phyloP scores from a whole-genome alignment of 2,113 vertebrate genomes.

The Cricetomys ansorgei region DNA sequence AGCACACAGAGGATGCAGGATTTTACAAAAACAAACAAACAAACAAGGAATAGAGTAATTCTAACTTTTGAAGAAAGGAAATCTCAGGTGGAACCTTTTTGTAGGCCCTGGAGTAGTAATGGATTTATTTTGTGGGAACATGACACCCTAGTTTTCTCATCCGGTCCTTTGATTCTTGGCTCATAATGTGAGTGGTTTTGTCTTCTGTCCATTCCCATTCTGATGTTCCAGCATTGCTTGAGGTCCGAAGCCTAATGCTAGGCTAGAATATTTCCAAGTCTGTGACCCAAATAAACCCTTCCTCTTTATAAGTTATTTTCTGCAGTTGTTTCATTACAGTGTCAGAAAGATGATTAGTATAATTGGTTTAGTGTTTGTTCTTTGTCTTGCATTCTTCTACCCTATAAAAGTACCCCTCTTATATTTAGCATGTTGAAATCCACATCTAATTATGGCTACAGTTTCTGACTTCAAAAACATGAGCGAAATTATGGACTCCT shows the following conservation, averaged over 20 bases:
- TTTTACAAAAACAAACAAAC: no score
- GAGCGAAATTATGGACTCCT: conserved; percentile 63
- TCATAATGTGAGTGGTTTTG: neutral
- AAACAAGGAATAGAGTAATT: no score
- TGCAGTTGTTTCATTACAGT: neutral
- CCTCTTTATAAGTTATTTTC: neutral
- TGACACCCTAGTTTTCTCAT: neutral
- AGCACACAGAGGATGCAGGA: neutral
- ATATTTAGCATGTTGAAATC: conserved; percentile 62
- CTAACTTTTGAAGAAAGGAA: neutral
- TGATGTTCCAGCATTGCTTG: neutral
- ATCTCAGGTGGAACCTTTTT: no score
- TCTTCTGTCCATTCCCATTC: neutral
- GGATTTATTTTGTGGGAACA: neutral
- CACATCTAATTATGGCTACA: conserved; percentile 68
- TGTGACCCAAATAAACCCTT: neutral
- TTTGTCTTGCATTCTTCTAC: conserved; percentile 38
- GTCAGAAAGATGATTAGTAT: neutral
- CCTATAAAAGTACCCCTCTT: neutral
- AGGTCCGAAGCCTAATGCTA: neutral
- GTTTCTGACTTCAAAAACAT: conserved; percentile 63
- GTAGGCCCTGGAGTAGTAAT: neutral
- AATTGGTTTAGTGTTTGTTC: neutral
- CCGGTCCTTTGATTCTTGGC: no score
- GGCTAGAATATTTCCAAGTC: neutral